Conservation (phyloP, 1,140 invertebrate species). For the Zaprionus gabonicus region DNA sequence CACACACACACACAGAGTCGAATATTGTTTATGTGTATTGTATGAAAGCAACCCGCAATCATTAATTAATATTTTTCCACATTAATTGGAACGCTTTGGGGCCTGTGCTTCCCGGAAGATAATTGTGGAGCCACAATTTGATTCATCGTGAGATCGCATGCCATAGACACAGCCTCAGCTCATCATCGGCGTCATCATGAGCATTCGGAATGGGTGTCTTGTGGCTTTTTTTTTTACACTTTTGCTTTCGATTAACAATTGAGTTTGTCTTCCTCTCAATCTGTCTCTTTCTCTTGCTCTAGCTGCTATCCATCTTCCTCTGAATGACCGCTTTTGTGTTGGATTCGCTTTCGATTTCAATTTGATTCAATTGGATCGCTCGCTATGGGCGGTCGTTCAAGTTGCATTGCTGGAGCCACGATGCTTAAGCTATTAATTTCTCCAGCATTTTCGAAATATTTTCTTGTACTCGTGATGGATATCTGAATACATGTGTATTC, state of each 20-base stretch:
- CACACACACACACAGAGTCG: background rate
- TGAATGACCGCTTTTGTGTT: constrained; percentile 42
- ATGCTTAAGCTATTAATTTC: constrained; percentile 43
- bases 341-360: constrained; percentile 43
- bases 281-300: constrained; percentile 4
- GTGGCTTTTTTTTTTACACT: constrained; percentile 31
- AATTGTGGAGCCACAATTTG: constrained; percentile 39
- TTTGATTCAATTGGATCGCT: constrained; percentile 41
- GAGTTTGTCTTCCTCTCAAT: constrained; percentile 2
- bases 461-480: constrained; percentile 1
- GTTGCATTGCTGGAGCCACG: constrained; percentile 11
- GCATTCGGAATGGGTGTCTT: constrained; percentile 27
- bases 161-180: constrained; percentile 14
- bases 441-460: constrained; percentile 36
- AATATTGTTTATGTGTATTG: background rate
- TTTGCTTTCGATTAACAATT: constrained; percentile 45
- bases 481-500: background rate
- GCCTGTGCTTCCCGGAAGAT: constrained; percentile 26
- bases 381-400: constrained; percentile 29
- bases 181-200: constrained; percentile 29
- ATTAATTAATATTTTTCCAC: constrained; percentile 63
- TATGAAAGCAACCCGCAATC: constrained; percentile 19
- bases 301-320: background rate
- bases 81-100: constrained; percentile 60
- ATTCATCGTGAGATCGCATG: constrained; percentile 31